A percentile compares a stretch with the other conserved stretches of the same genome.
These are phyloP conservation scores for Chaunax sp. DNA, from an alignment of 2,797 vertebrate species.

Conservation along the genomic window DNA sequence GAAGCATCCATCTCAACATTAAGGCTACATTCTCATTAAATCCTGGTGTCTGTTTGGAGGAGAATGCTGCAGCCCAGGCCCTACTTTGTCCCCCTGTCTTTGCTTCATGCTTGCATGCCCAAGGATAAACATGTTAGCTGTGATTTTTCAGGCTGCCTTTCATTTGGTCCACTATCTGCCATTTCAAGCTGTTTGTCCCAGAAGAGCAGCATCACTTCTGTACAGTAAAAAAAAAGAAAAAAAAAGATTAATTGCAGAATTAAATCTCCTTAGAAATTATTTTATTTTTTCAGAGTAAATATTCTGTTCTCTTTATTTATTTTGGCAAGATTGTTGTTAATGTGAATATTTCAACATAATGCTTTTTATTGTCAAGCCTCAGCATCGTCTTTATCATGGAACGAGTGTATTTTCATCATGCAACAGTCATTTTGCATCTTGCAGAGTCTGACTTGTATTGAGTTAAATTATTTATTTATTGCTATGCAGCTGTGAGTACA, in stretches of 20 bases:
- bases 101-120: conserved; percentile 25
- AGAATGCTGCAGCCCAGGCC: background rate
- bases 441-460: background rate
- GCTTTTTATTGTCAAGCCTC: conserved; percentile 6
- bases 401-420: background rate
- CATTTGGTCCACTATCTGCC: conserved; percentile 21
- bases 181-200: conserved; percentile 10
- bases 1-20: conserved; percentile 1
- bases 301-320: background rate
- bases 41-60: conserved; percentile 13
- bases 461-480: background rate
- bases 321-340: background rate
- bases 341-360: background rate
- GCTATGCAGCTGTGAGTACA: background rate
- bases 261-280: background rate
- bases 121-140: conserved; percentile 35
- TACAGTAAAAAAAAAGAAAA: background rate
- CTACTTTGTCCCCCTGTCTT: conserved; percentile 12
- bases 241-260: conserved; percentile 6
- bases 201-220: background rate
- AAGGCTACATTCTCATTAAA: conserved; percentile 15
- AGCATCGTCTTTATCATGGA: conserved; percentile 1
- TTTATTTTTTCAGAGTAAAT: background rate
- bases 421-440: conserved; percentile 31
- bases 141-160: conserved; percentile 35